Base-by-base conservation (phyloP, 2,113 vertebrate genomes). In the Gallinago media region DNA sequence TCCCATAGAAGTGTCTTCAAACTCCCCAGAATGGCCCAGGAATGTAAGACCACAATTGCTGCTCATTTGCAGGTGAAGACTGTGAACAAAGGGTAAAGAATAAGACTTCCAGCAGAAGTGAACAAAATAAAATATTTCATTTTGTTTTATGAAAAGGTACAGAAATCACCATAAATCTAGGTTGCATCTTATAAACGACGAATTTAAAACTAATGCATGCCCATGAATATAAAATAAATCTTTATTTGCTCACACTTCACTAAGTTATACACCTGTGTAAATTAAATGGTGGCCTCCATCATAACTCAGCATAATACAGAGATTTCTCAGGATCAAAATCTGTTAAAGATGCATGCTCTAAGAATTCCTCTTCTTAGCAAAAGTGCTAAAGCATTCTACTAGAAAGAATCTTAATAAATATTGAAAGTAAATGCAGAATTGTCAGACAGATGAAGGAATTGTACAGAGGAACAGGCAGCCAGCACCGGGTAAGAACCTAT, bases 351-450 rank as follows among this genome's bases (percentile, higher is more conserved):
- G 34, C 54, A 18, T 70, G 23, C 21, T 90, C 50, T 52, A 70
- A 77, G 46, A 66, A 34, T 83, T 88, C 46, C 50, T 92, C 20
- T 72, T 85, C 71, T 62, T 88, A 72, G 85, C 62, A 82, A 70
- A 93, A 88, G 11, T 76, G 71, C 3, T 88, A 80, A 70, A 92
- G 21, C 46, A 55, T 87, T 93, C 95, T 90, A 67, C 58, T 90
- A 66, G 65, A 78, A 88, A 79, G 44, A 70, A 73, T 90, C 75
- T 76, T 65, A 88, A 92, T 84, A 97, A 89, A 96, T 63, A 32
- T 46, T 32, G 26, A 89, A 94, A 85, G 58, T 50, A 93, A 92
- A 76, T 2, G 19, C 26, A 55, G 88, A 89, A 90, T 85, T 92
- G 20, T 61, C 71, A 94, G 74, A 88, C 81, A 96, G 84, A 94